phyloP scores from a whole-genome alignment of 2,797 vertebrate genomes.

The Phrynocephalus vlangalii region DNA sequence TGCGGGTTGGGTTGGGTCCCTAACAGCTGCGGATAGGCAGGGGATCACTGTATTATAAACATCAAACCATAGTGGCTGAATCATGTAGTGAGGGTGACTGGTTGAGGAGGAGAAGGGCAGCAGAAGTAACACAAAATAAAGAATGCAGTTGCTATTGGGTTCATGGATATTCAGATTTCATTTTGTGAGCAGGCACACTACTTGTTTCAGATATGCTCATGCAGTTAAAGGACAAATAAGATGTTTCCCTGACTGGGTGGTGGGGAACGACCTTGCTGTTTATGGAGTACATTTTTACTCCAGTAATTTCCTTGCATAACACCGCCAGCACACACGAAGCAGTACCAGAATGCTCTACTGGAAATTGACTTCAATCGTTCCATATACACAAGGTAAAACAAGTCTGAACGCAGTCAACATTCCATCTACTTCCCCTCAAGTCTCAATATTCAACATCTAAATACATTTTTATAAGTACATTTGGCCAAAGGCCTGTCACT shows the following conservation, averaged over 20 bases:
- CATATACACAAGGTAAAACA: conserved; percentile 67
- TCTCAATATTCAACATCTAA: conserved; percentile 50
- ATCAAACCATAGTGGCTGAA: conserved; percentile 28
- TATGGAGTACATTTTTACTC: conserved; percentile 77
- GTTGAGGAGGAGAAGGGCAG: conserved; percentile 21
- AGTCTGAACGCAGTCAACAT: conserved; percentile 51
- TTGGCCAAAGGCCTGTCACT: conserved; percentile 10
- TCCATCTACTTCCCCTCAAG: conserved; percentile 49
- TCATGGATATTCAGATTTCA: conserved; percentile 25
- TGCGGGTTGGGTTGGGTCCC: too few relatives aligned
- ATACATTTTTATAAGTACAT: background rate
- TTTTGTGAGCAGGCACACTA: conserved; percentile 52
- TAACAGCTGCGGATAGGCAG: too few relatives aligned
- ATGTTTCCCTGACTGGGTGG: conserved; percentile 57
- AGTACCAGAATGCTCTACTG: conserved; percentile 63
- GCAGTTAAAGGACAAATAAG: conserved; percentile 67
- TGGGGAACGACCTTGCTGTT: conserved; percentile 74
- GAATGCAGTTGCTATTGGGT: background rate
- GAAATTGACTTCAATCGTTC: conserved; percentile 64
- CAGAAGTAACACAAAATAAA: background rate
- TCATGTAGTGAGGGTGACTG: background rate
- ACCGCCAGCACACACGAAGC: conserved; percentile 66
- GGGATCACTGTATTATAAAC: background rate
- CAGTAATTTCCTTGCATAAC: conserved; percentile 77
- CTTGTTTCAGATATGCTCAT: conserved; percentile 64